Conservation (phyloP, 2,113 vertebrate species). For the Cryptomyrus ogoouensis region DNA sequence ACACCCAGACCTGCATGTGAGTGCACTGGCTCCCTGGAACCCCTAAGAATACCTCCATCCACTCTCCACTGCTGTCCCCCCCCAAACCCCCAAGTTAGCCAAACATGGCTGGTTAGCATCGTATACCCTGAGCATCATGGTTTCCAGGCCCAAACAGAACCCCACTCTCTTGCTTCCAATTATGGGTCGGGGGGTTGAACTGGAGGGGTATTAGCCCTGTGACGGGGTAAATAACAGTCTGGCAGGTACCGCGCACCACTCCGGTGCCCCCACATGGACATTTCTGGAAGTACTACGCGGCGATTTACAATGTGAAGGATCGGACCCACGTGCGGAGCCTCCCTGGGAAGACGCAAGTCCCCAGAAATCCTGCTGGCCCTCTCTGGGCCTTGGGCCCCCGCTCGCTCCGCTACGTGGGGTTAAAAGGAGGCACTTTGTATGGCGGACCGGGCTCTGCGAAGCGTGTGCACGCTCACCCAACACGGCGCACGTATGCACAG, state of each 20-base stretch:
- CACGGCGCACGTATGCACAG: not conserved
- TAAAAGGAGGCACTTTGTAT: slow-evolving; percentile 23
- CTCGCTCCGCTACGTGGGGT: not conserved
- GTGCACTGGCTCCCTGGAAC: not conserved
- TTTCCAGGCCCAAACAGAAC: not conserved
- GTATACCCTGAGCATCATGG: not conserved
- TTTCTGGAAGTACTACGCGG: not conserved
- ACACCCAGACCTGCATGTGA: not conserved
- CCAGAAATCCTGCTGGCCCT: not conserved
- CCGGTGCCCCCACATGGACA: not conserved
- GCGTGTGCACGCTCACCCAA: not conserved
- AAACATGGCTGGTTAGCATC: not conserved
- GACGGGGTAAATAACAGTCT: slow-evolving; percentile 16
- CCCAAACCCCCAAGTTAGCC: not conserved
- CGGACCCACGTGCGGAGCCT: not conserved
- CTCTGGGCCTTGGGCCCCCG: not conserved
- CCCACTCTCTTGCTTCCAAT: not conserved
- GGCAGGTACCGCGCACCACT: not conserved
- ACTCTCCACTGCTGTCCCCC: not conserved
- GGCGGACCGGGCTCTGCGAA: not conserved
- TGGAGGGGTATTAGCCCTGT: slow-evolving; percentile 3
- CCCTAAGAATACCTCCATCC: not conserved
- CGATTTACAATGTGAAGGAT: slow-evolving; percentile 15
- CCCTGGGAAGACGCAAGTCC: not conserved
- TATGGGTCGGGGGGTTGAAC: not conserved